Evolutionary conservation across 2,113 vertebrate genomes (phyloP).

Genomic region (Odontophorus gujanensis): DNA sequence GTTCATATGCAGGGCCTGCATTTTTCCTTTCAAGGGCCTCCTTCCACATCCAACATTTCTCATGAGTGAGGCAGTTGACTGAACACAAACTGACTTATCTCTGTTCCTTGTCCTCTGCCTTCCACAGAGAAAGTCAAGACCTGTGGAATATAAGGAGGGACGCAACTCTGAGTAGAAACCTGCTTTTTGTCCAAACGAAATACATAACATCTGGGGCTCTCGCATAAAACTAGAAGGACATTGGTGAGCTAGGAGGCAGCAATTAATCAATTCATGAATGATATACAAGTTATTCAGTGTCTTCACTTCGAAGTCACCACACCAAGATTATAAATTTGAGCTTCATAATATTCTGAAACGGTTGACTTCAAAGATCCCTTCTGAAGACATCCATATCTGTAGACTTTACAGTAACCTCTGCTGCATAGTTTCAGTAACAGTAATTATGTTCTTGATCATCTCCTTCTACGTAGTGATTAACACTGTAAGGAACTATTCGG

Average conservation of each 20-base stretch:
- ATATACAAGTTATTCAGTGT: not conserved
- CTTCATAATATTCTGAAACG: not conserved
- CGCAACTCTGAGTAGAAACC: accelerated
- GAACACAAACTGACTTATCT: not conserved
- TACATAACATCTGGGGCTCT: not conserved
- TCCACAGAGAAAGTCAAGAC: not conserved
- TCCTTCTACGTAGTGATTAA: not conserved
- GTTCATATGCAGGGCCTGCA: not conserved
- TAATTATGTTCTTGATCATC: not conserved
- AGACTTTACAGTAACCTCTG: not conserved
- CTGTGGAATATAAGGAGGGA: not conserved
- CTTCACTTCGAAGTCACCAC: not conserved
- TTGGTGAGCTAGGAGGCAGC: not conserved
- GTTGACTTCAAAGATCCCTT: not conserved
- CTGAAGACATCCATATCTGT: not conserved
- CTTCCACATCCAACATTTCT: not conserved
- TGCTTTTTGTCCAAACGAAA: not conserved
- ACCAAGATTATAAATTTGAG: not conserved
- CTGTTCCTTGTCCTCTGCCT: not conserved
- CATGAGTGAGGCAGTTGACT: not conserved
- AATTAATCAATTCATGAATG: not conserved
- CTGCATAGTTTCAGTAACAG: not conserved
- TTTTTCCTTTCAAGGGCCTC: not conserved
- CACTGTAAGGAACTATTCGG: not conserved
- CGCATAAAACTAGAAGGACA: not conserved